Conservation (phyloP, 2,888 invertebrate species). For the Orchesella flavescens region DNA sequence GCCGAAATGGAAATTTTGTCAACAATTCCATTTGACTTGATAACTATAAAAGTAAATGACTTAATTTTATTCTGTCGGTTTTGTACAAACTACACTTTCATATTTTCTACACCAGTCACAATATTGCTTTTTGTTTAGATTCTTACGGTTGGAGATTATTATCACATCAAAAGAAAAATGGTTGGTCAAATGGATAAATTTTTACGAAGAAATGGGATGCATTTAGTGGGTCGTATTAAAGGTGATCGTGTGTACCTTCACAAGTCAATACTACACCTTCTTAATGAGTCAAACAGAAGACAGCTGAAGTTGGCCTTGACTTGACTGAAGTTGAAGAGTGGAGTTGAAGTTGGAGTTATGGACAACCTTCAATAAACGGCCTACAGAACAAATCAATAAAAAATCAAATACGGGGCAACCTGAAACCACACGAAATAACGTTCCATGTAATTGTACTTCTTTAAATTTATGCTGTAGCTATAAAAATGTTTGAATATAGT, state of each 20-base stretch:
- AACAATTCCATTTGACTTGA: constrained; percentile 15
- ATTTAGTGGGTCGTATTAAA: neutral
- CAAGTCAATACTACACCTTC: neutral
- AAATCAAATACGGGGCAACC: too few relatives aligned
- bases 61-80: neutral
- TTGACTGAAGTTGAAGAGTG: too few relatives aligned
- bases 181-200: neutral
- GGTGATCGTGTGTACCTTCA: neutral
- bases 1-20: constrained; percentile 17
- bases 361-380: too few relatives aligned
- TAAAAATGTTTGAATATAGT: too few relatives aligned
- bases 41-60: constrained; percentile 12
- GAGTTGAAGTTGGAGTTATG: too few relatives aligned
- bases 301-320: too few relatives aligned
- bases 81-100: too few relatives aligned
- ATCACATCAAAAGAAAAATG: neutral
- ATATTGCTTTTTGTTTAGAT: neutral
- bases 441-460: too few relatives aligned
- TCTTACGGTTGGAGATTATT: constrained; percentile 5
- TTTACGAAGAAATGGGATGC: neutral
- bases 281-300: too few relatives aligned
- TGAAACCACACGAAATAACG: too few relatives aligned
- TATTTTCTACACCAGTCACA: neutral
- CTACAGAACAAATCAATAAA: too few relatives aligned
- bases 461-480: too few relatives aligned